These are phyloP conservation scores for Drosophila kambysellisi DNA, from an alignment of 2,888 invertebrate genomes.

Conservation along the genomic window DNA sequence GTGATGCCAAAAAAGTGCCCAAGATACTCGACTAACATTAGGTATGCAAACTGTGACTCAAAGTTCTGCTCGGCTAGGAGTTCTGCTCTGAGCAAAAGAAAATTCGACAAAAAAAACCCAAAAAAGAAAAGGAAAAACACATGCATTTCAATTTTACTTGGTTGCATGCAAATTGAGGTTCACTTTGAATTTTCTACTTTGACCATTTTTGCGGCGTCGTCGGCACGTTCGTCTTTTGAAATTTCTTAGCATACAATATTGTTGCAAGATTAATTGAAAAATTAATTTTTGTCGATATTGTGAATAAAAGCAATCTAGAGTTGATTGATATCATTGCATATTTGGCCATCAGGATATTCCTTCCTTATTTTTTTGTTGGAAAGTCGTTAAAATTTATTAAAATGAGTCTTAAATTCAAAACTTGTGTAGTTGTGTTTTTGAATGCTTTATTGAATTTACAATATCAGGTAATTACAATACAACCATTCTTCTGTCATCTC, in stretches of 20 bases:
- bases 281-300: not conserved
- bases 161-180: conserved; percentile 38
- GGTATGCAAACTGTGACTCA: conserved; percentile 21
- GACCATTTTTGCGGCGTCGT: not conserved
- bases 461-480: too few relatives aligned
- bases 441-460: not conserved
- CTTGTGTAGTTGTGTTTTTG: fast-evolving
- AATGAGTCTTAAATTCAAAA: not conserved
- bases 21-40: conserved; percentile 4
- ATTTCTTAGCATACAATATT: conserved; percentile 7
- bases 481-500: not conserved
- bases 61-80: not conserved
- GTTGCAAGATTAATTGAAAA: conserved; percentile 1
- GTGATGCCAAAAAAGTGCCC: not conserved
- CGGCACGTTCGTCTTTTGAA: conserved; percentile 8
- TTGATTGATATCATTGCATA: not conserved
- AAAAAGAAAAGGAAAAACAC: not conserved
- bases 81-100: not conserved
- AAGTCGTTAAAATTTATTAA: not conserved
- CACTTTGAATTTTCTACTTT: conserved; percentile 3
- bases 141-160: conserved; percentile 1
- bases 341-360: too few relatives aligned
- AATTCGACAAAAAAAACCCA: not conserved
- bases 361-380: not conserved
- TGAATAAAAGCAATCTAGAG: not conserved